Base-by-base conservation (phyloP, 2,797 vertebrate genomes). In the Choloepus didactylus region DNA sequence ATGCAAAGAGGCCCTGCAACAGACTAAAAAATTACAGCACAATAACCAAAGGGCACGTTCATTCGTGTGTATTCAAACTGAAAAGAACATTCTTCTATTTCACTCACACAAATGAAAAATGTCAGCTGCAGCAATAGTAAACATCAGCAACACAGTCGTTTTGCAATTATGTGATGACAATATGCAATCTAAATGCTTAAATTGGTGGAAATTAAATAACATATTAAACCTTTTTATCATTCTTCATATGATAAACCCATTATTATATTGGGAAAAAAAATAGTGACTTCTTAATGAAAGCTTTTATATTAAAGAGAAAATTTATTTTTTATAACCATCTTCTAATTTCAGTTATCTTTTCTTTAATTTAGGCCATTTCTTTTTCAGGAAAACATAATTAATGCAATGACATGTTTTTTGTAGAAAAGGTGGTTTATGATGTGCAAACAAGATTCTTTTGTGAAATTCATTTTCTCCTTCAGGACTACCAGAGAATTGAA, bases 401-500 rank as follows among this genome's bases (percentile, higher is more conserved):
- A 59, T 38, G n/a, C 12, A 64, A 85, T 66, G 82, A 93, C 31
- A 76, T 44, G 69, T 84, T 80, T 59, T 88, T 64, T 1, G 2
- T 62, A 86, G 49, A 88, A 96, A 93, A 94, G n/a, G 88, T 91
- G 35, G 64, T 67, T 95, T 94, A 85, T 9, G 27, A 88, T 66
- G 38, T 88, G 59, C 82, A 96, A 94, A 95, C 25, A 90, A 94
- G 62, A 93, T 77, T 95, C 19, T 31, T 79, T 88, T 72, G 15
- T 93, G 31, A 89, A 91, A 87, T 56, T 76, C 70, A 83, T 91
- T 95, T 29, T 96, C 93, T 64, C 72, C 27, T 82, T 92, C 67
- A 87, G 91, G 95, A 94, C 73, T 92, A 94, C 49, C 80, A 72
- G 80, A 94, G 80, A 96, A 93, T 29, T 91, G 83, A 86, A 95